Percentiles rank a stretch among this genome's conserved stretches.
phyloP scores from a whole-genome alignment of 1,140 invertebrate species.

The Schlechtendalia chinensis region DNA sequence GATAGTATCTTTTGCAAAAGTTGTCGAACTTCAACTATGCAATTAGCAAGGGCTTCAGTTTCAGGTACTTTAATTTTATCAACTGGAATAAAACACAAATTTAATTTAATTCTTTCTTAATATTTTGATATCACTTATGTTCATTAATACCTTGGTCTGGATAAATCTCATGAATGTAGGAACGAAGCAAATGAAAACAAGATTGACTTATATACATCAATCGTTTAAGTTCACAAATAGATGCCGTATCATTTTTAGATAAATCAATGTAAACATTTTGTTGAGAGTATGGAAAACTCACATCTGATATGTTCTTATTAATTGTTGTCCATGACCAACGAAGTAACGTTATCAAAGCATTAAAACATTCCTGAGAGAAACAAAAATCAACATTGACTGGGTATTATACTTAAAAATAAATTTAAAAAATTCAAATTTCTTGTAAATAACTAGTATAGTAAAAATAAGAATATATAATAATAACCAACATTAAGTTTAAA shows the following conservation, averaged over 20 bases:
- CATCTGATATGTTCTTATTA: slow-evolving; percentile 54
- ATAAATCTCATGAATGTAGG: slow-evolving; percentile 87
- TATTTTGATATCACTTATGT: neutral
- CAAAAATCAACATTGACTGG: neutral
- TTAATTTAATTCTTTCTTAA: neutral
- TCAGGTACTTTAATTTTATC: slow-evolving; percentile 23
- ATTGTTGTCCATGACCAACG: slow-evolving; percentile 81
- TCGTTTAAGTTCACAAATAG: slow-evolving; percentile 71
- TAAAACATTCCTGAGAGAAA: slow-evolving; percentile 70
- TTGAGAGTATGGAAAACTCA: slow-evolving; percentile 59
- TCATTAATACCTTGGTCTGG: slow-evolving; percentile 64
- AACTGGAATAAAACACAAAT: slow-evolving; percentile 24
- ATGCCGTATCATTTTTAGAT: slow-evolving; percentile 50
- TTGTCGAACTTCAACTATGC: slow-evolving; percentile 80
- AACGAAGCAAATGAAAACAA: slow-evolving; percentile 75
- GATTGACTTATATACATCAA: slow-evolving; percentile 85
- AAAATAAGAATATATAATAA: too few species aligned
- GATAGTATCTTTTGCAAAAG: slow-evolving; percentile 81
- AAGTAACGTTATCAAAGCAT: slow-evolving; percentile 74
- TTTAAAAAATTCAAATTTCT: too few species aligned
- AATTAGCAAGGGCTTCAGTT: slow-evolving; percentile 66
- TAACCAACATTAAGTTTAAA: too few species aligned
- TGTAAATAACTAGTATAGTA: too few species aligned
- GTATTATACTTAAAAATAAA: too few species aligned
- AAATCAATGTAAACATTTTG: neutral